These are phyloP conservation scores for Macrophya annulata DNA, from an alignment of 2,888 invertebrate species.

Conservation along the genomic window DNA sequence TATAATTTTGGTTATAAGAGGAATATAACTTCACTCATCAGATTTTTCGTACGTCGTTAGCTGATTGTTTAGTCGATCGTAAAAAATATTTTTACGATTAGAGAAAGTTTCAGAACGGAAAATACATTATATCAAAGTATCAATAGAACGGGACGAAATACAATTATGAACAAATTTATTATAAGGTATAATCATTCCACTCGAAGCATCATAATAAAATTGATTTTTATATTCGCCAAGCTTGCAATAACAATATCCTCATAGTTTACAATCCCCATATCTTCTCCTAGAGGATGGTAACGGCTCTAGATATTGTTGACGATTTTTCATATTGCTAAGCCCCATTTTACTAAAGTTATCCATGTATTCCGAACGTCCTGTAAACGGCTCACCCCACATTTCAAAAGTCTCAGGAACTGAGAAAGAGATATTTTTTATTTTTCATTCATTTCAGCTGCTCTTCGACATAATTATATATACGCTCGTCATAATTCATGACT, in stretches of 20 bases:
- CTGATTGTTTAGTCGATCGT: constrained; percentile 59
- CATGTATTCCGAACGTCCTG: constrained; percentile 84
- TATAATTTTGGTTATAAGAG: not conserved
- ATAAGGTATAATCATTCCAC: too few species aligned
- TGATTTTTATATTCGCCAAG: not conserved
- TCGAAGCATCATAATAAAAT: not conserved
- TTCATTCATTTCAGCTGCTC: not conserved
- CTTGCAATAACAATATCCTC: not conserved
- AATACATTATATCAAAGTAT: not conserved
- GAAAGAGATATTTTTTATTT: constrained; percentile 30
- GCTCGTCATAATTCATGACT: not conserved
- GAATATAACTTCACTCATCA: not conserved
- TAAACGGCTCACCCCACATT: constrained; percentile 82
- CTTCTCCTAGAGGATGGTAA: constrained; percentile 82
- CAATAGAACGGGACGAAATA: not conserved
- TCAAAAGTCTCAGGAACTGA: constrained; percentile 81
- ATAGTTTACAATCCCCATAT: constrained; percentile 79
- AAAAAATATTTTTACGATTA: constrained; percentile 8
- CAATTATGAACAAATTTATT: not conserved
- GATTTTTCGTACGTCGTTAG: constrained; percentile 51
- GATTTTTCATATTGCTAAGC: constrained; percentile 82
- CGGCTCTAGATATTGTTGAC: constrained; percentile 84
- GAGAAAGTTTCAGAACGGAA: not conserved
- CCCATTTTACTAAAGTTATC: constrained; percentile 84
- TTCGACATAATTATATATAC: not conserved